A percentile compares a stretch with the other conserved stretches of the same genome.
Conservation (phyloP, 2,888 invertebrate genomes). For the Morpho achilles region DNA sequence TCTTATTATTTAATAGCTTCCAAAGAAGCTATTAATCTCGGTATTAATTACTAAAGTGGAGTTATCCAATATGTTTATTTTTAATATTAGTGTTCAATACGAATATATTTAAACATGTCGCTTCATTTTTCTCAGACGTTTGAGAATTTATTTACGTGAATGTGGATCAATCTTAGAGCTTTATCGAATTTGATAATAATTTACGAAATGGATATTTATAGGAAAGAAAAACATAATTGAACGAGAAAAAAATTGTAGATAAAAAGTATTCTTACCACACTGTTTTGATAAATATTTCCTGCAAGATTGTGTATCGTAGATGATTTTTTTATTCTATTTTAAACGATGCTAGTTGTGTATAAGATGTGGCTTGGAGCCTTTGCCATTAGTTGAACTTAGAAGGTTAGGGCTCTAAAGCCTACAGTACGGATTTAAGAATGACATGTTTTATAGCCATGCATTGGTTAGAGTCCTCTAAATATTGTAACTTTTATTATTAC, state of each 20-base stretch:
- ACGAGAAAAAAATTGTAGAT: conserved; percentile 45
- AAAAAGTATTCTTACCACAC: conserved; percentile 51
- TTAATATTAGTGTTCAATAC: conserved; percentile 30
- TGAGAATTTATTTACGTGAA: conserved; percentile 62
- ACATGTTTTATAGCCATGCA: conserved; percentile 53
- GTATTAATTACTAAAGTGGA: conserved; percentile 16
- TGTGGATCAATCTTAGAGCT: conserved; percentile 78
- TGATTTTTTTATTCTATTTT: conserved; percentile 64
- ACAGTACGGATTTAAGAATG: conserved; percentile 63
- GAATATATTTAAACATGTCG: conserved; percentile 26
- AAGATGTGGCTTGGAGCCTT: conserved; percentile 38
- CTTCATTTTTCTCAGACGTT: conserved; percentile 39
- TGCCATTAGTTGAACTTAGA: conserved; percentile 51
- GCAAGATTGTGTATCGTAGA: conserved; percentile 61
- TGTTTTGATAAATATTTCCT: conserved; percentile 61
- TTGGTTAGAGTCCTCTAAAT: conserved; percentile 52
- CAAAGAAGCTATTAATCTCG: conserved; percentile 10
- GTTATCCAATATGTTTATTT: conserved; percentile 29
- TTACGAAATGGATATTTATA: conserved; percentile 70
- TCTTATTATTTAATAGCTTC: conserved; percentile 34
- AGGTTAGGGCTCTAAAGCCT: conserved; percentile 64
- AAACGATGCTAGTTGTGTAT: conserved; percentile 72
- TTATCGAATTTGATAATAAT: conserved; percentile 80
- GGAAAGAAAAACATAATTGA: conserved; percentile 39
- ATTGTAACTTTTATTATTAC: conserved; percentile 57